These are phyloP conservation scores for Drosophila phalerata DNA, from an alignment of 2,888 invertebrate genomes.

Conservation along the genomic window DNA sequence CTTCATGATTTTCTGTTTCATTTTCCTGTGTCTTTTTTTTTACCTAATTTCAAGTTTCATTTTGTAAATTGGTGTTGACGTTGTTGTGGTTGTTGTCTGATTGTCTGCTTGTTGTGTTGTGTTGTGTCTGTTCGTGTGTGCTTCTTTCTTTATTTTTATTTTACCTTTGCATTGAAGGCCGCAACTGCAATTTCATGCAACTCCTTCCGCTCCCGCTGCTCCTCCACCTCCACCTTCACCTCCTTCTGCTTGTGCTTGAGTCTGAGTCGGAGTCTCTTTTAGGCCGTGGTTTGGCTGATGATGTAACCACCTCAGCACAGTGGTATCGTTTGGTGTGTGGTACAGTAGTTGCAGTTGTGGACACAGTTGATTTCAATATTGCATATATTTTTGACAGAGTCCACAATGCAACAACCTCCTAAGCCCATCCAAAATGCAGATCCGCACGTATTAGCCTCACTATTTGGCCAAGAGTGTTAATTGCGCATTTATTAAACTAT, in stretches of 20 bases:
- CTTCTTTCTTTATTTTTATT: conserved; percentile 46
- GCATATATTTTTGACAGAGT: conserved; percentile 52
- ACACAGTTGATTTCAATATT: conserved; percentile 57
- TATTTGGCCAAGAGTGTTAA: conserved; percentile 59
- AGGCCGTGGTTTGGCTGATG: conserved; percentile 27
- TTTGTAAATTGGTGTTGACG: conserved; percentile 51
- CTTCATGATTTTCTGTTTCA: conserved; percentile 61
- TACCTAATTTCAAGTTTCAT: conserved; percentile 69
- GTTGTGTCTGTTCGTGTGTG: conserved; percentile 24
- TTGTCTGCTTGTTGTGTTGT: conserved; percentile 29
- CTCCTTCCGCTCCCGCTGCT: conserved; percentile 14
- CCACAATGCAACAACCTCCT: conserved; percentile 11
- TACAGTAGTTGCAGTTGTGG: conserved; percentile 22
- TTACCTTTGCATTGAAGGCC: conserved; percentile 57
- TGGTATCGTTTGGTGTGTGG: background rate
- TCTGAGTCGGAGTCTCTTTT: conserved; percentile 1
- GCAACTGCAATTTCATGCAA: conserved; percentile 61
- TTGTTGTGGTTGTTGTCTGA: conserved; percentile 13
- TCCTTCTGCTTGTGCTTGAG: background rate
- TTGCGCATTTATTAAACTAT: conserved; percentile 63
- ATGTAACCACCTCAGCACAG: conserved; percentile 43
- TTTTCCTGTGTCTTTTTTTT: conserved; percentile 61
- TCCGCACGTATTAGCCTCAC: background rate
- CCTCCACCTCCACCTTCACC: background rate
- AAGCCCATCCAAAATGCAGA: background rate